These are phyloP conservation scores for Gallinago solitaria DNA, from an alignment of 2,797 vertebrate species.

Conservation along the genomic window DNA sequence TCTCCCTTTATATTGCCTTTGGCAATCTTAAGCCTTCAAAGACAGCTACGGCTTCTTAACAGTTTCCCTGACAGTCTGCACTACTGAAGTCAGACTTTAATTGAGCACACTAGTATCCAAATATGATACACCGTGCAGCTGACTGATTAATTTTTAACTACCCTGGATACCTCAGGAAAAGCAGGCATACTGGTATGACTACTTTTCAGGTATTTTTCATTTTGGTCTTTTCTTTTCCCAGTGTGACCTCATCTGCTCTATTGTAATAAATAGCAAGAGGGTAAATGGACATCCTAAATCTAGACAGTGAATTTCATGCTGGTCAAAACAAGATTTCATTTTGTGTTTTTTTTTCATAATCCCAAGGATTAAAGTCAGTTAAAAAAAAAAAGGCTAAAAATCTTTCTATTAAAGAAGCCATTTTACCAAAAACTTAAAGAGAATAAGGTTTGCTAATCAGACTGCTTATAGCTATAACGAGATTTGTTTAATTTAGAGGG, in stretches of 20 bases:
- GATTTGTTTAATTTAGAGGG: not conserved
- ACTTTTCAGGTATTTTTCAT: slow-evolving; percentile 11
- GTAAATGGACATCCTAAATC: not conserved
- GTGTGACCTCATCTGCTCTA: not conserved
- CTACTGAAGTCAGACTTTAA: slow-evolving; percentile 18
- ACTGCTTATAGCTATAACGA: not conserved
- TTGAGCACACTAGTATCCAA: not conserved
- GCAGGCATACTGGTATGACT: not conserved
- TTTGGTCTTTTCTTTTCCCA: not conserved
- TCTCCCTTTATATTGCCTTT: slow-evolving; percentile 1
- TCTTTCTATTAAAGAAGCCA: not conserved
- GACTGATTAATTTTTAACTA: slow-evolving; percentile 16
- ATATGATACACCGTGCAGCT: not conserved
- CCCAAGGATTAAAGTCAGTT: not conserved
- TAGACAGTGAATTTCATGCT: not conserved
- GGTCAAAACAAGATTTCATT: not conserved
- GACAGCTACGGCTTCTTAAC: not conserved
- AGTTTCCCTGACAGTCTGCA: not conserved
- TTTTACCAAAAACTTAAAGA: not conserved
- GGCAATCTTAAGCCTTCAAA: slow-evolving; percentile 36
- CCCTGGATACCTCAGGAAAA: not conserved
- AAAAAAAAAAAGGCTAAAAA: not conserved
- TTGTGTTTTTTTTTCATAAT: not conserved
- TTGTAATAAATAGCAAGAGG: slow-evolving; percentile 5
- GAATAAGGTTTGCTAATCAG: not conserved